Evolutionary conservation across 1,140 invertebrate species (phyloP), one percentile per base, ranked within the genome.

Genomic region (Ctenoplectra terminalis): DNA sequence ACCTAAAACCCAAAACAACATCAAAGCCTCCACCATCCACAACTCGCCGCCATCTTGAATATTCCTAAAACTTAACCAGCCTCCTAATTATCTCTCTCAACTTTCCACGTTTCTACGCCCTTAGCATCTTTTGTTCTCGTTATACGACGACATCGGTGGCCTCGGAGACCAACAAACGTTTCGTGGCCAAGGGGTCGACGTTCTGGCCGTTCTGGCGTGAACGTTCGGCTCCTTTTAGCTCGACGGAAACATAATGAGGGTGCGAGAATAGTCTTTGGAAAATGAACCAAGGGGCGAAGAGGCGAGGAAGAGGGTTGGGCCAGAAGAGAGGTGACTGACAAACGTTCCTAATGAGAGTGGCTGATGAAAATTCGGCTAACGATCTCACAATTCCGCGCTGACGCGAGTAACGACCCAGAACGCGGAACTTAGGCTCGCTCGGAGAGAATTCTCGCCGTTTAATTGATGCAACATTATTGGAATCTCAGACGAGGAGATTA

Each of bases 341-440:
- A 88, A 91, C 81, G 79, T 83, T 82, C 50, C 90, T 92, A 92
- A 92, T 92, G 91, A 92, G 90, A 80, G 37, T 54, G 64, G 13
- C 26, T 56, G 75, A 72, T 84, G 81, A 80, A 82, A 75, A 85
- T 56, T 70, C 80, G 61, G 34, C 85, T 90, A 89, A 88, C 80
- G 84, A 86, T 80, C 56, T 37, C 72, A 58, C 61, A 56, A 71
- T 66, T 34, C 17, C 56, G 13, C 23, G 43, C 31, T 29, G 56
- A 37, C 31, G 31, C 15, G n/a, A 17, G 40, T 78, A 69, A 78
- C 64, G 66, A 78, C 40, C 37, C 17, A 54, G 75, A 78, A 78
- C 40, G 75, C 75, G 75, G 75, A 78, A 70, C 64, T 20, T 7
- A 6, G 43, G 7, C 31, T 58, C 4, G 13, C 2, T 34, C 7